Percentiles rank a stretch among this genome's conserved stretches.
phyloP scores from a whole-genome alignment of 2,797 vertebrate genomes.

The Falco novaeseelandiae region DNA sequence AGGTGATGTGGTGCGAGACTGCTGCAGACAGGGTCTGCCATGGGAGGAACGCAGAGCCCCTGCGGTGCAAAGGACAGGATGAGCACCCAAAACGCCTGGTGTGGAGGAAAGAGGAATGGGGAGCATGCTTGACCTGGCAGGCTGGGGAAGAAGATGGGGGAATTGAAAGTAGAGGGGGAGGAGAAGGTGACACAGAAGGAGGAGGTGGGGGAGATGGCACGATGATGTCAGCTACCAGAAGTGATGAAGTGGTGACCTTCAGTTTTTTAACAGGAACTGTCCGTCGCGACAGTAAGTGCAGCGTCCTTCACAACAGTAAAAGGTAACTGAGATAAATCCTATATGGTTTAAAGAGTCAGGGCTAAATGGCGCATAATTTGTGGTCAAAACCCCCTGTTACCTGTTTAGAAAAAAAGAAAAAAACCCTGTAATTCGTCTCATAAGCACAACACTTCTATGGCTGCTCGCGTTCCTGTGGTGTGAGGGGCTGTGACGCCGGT shows the following conservation, averaged over 20 bases:
- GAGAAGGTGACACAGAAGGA: background rate
- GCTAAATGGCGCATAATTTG: background rate
- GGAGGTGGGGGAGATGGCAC: rapidly evolving
- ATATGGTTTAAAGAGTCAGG: background rate
- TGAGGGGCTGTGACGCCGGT: background rate
- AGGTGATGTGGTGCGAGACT: background rate
- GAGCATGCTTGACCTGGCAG: background rate
- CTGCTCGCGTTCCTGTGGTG: background rate
- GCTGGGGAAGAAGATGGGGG: conserved; percentile 17
- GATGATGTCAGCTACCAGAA: background rate
- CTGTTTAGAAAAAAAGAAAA: background rate
- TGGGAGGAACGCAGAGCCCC: background rate
- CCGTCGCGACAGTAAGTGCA: too few relatives aligned
- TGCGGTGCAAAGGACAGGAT: background rate
- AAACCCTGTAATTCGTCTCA: background rate
- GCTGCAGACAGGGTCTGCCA: background rate
- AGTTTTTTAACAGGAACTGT: background rate
- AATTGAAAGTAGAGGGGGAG: conserved; percentile 50
- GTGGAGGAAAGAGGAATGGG: background rate
- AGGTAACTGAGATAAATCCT: background rate
- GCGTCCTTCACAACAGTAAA: background rate
- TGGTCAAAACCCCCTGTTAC: background rate
- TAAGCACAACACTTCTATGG: background rate
- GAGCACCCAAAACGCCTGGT: background rate
- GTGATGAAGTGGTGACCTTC: background rate